Evolutionary conservation across 2,888 invertebrate species (phyloP), one percentile per base, ranked within the genome.

Genomic region (Priocnemis perturbator): DNA sequence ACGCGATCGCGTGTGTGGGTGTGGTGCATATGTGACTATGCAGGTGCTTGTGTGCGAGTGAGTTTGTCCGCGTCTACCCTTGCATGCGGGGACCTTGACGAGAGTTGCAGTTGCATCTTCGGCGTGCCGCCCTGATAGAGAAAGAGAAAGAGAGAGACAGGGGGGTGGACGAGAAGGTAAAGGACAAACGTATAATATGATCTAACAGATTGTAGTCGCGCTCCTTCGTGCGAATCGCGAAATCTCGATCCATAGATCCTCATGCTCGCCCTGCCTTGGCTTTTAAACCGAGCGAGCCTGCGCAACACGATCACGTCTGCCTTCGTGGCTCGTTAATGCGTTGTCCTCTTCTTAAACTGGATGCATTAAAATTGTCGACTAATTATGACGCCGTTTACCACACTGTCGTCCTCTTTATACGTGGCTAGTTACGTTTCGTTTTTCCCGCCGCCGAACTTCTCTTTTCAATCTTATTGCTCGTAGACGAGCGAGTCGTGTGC

Each of bases 161-260:
- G n/a, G n/a, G n/a, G n/a, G n/a, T n/a, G 73, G 76, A 74, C 76
- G 71, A 71, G 74, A 83, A 83, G 82, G 84, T 82, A 81, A 82
- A 81, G 79, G 81, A 83, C 77, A 83, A 81, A 78, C 80, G 64
- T 81, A 84, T 82, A 82, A 79, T 79, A 78, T 78, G 79, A 74
- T 81, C 66, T 73, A 73, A 79, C 70, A 73, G 70, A 75, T 76
- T 74, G 74, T 67, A 66, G 67, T 71, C 47, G 66, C 52, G 58
- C 57, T 47, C 47, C 50, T 64, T 71, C 73, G 77, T 73, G 74
- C 74, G 76, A 81, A 81, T 82, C 82, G 79, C 76, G 78, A 79
- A 79, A 83, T 84, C 83, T 81, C 78, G 78, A 79, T 81, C 78
- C 82, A 76, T 74, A 71, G 71, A 74, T 78, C 68, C 73, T 80